phyloP scores from a whole-genome alignment of 2,797 vertebrate genomes.

The Hyperoplus immaculatus region DNA sequence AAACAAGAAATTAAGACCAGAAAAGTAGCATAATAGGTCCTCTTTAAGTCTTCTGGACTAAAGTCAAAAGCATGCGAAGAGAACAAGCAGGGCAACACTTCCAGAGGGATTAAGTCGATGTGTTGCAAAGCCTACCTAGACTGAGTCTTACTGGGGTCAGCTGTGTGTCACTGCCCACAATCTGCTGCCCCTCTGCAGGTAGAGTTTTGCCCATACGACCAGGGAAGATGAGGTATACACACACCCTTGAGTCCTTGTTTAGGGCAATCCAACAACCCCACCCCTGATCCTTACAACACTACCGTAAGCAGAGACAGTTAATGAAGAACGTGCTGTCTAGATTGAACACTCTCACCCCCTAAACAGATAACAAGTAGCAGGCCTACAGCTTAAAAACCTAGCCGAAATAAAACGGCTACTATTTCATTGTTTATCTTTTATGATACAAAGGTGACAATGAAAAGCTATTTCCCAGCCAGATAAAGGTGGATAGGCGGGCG shows the following conservation, averaged over 20 bases:
- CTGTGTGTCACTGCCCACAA: not conserved
- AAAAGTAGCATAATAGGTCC: too few relatives aligned
- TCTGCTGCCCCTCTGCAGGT: not conserved
- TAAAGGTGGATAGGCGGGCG: not conserved
- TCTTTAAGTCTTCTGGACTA: not conserved
- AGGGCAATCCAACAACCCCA: not conserved
- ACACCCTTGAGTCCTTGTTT: not conserved
- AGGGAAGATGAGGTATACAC: not conserved
- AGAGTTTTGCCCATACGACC: not conserved
- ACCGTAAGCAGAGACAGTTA: not conserved
- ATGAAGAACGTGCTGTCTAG: too few relatives aligned
- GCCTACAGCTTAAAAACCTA: not conserved
- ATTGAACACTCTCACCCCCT: not conserved
- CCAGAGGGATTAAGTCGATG: not conserved
- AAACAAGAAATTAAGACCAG: too few relatives aligned
- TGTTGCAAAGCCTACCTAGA: not conserved
- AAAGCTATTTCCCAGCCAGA: constrained; percentile 22
- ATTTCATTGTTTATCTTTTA: not conserved
- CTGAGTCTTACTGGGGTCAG: not conserved
- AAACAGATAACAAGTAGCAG: not conserved
- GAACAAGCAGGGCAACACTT: not conserved
- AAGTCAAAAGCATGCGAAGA: not conserved
- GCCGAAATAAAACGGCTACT: not conserved
- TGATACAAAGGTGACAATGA: constrained; percentile 5
- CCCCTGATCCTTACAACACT: not conserved